These are phyloP conservation scores for Hoplias malabaricus DNA, from an alignment of 2,113 vertebrate genomes.

Conservation along the genomic window DNA sequence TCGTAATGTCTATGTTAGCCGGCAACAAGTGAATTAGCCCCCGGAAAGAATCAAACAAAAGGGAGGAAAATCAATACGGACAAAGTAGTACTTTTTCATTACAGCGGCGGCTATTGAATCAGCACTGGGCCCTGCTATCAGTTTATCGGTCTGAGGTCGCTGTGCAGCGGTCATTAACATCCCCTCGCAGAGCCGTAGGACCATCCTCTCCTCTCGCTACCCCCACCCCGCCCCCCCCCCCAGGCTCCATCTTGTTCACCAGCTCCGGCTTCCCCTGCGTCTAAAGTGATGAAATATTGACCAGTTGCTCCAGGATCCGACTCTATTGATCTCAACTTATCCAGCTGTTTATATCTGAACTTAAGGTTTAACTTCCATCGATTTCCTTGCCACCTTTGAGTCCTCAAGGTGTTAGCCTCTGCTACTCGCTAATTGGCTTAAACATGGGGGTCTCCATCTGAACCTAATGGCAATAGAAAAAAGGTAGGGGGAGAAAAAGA, in stretches of 20 bases:
- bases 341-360: constrained; percentile 82
- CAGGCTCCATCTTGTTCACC: constrained; percentile 33
- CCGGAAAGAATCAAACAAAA: constrained; percentile 53
- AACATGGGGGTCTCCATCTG: constrained; percentile 33
- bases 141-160: constrained; percentile 65
- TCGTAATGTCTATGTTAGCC: constrained; percentile 52
- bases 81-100: constrained; percentile 64
- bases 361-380: constrained; percentile 77
- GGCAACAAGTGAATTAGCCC: constrained; percentile 57
- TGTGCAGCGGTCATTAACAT: constrained; percentile 59
- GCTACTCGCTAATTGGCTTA: constrained; percentile 71
- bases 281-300: constrained; percentile 75
- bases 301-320: constrained; percentile 71
- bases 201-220: constrained; percentile 52
- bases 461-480: background rate
- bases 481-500: background rate
- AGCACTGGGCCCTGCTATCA: constrained; percentile 55
- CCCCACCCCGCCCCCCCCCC: too few species aligned
- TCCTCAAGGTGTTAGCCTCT: constrained; percentile 72
- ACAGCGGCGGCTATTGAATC: constrained; percentile 60
- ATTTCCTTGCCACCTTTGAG: constrained; percentile 69
- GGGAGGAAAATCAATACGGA: constrained; percentile 69
- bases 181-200: constrained; percentile 47
- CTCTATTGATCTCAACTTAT: constrained; percentile 80
- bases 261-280: constrained; percentile 40